phyloP scores from a whole-genome alignment of 2,113 vertebrate genomes.

The Perca flavescens region DNA sequence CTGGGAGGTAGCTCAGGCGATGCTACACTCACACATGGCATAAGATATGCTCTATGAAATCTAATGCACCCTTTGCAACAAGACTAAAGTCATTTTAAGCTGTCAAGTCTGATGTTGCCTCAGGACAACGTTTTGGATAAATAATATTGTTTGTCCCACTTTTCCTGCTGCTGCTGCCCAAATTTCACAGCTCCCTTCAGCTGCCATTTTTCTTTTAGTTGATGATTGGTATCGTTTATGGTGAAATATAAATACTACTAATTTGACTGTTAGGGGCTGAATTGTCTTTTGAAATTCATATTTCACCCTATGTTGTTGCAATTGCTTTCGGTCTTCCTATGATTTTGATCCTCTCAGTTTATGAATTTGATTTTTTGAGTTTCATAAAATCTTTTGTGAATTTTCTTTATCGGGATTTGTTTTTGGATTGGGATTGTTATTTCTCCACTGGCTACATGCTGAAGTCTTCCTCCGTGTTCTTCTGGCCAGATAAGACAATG shows the following conservation, averaged over 20 bases:
- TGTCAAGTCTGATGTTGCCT: background rate
- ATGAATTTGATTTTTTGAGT: background rate
- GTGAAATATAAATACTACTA: background rate
- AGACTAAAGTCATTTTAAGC: background rate
- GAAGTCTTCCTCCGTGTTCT: conserved; percentile 16
- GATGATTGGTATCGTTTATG: background rate
- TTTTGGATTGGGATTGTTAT: background rate
- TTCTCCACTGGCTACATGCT: background rate
- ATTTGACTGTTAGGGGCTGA: background rate
- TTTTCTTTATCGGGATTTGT: background rate
- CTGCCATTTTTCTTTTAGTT: background rate
- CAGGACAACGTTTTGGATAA: background rate
- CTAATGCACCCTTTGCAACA: background rate
- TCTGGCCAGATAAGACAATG: conserved; percentile 46
- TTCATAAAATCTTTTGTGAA: background rate
- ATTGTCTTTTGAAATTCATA: background rate
- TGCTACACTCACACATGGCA: background rate
- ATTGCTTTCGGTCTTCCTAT: background rate
- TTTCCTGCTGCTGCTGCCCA: background rate
- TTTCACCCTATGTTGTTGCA: background rate
- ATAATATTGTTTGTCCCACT: background rate
- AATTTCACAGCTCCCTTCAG: background rate
- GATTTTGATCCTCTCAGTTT: background rate
- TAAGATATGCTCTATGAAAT: background rate
- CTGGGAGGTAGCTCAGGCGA: background rate